These are phyloP conservation scores for Clavelina lepadiformis DNA, from an alignment of 23 tunicate genomes.

Conservation along the genomic window DNA sequence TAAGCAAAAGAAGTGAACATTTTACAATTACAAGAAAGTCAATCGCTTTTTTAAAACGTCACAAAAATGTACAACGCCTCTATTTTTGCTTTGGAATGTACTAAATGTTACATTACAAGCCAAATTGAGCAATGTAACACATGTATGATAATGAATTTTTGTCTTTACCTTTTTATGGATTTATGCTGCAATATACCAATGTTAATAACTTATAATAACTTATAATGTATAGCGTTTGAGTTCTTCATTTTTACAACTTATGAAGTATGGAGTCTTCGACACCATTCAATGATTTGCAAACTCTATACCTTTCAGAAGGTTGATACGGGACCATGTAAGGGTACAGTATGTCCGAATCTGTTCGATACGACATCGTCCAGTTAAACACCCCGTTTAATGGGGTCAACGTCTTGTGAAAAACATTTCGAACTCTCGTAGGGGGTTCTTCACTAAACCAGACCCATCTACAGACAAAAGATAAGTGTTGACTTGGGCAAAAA, in stretches of 20 bases:
- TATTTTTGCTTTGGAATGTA: no score
- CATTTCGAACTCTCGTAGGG: slow-evolving; percentile 37
- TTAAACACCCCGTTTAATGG: slow-evolving; percentile 40
- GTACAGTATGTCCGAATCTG: slow-evolving; percentile 44
- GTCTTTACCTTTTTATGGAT: no score
- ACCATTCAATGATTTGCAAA: background rate
- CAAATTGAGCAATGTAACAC: no score
- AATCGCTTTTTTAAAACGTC: no score
- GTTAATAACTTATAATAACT: background rate
- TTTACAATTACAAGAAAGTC: no score
- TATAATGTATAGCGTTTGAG: slow-evolving; percentile 2
- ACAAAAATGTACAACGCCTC: no score
- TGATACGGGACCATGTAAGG: slow-evolving; percentile 9
- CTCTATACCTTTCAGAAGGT: background rate
- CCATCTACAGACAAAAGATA: slow-evolving; percentile 38
- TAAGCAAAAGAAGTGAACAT: no score
- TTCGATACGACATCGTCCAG: slow-evolving; percentile 79
- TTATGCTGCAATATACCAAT: no score
- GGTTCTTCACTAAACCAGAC: slow-evolving; percentile 67
- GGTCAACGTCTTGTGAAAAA: slow-evolving; percentile 42
- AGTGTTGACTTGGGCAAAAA: no score
- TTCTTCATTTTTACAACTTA: background rate
- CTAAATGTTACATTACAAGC: no score
- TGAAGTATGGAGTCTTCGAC: background rate
- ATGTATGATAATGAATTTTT: no score